Evolutionary conservation across 2,888 invertebrate genomes (phyloP).

Genomic region (Polyploca ridens): DNA sequence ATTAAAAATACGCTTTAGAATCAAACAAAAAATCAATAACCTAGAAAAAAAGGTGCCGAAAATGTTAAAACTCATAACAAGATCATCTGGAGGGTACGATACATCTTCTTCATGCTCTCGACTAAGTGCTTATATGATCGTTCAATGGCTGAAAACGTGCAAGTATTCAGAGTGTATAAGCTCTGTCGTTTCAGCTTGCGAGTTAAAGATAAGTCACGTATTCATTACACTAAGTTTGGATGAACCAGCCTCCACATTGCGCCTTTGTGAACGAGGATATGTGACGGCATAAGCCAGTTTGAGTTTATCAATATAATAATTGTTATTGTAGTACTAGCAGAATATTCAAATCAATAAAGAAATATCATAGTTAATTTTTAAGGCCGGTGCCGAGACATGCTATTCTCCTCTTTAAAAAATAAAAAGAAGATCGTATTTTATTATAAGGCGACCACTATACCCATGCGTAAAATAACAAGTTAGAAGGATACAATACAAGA

Average conservation of each 20-base stretch:
- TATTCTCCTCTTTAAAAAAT: too few species aligned
- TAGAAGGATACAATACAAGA: too few species aligned
- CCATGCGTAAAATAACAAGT: too few species aligned
- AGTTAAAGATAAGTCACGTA: slow-evolving; percentile 71
- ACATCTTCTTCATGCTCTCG: slow-evolving; percentile 18
- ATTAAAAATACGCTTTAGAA: not conserved
- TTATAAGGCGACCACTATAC: too few species aligned
- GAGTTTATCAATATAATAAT: not conserved
- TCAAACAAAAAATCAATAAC: not conserved
- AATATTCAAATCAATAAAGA: not conserved
- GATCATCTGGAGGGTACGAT: not conserved
- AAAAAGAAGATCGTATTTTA: too few species aligned
- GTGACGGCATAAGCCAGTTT: slow-evolving; percentile 24
- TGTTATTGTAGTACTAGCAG: not conserved
- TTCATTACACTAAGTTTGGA: slow-evolving; percentile 68
- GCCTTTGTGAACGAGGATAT: slow-evolving; percentile 18
- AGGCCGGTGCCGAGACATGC: too few species aligned
- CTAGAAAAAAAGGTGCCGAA: too few species aligned
- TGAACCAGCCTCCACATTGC: slow-evolving; percentile 39
- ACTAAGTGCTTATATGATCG: slow-evolving; percentile 35
- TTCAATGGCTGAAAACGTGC: slow-evolving; percentile 53
- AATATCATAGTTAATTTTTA: too few species aligned
- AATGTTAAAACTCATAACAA: not conserved
- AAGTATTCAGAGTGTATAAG: slow-evolving; percentile 47
- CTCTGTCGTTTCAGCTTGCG: slow-evolving; percentile 54